Percentiles rank a stretch among this genome's conserved stretches.
Evolutionary conservation across 2,797 vertebrate species (phyloP).

Genomic region (Parauchenoglanis ngamensis): DNA sequence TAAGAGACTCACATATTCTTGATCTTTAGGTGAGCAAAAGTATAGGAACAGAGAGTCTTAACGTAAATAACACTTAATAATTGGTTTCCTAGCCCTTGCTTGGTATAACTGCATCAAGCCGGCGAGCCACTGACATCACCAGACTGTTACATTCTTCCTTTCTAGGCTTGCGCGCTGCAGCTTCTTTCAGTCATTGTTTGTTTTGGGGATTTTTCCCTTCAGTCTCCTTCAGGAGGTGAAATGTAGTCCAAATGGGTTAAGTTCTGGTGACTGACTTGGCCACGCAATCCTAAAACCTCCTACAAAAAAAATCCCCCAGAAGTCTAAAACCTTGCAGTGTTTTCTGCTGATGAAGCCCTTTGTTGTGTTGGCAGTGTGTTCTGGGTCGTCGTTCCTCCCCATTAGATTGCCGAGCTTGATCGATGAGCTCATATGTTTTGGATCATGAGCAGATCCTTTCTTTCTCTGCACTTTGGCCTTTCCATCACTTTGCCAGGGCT

Average conservation of each 20-base stretch:
- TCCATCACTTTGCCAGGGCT: not conserved
- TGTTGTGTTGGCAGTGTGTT: not conserved
- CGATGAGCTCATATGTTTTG: not conserved
- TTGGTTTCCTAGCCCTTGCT: not conserved
- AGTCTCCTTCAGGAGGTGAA: not conserved
- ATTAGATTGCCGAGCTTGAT: not conserved
- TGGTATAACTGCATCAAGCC: not conserved
- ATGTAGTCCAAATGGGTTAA: not conserved
- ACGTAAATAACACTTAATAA: not conserved
- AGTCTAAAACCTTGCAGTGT: not conserved
- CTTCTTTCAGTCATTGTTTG: not conserved
- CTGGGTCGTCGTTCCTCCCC: not conserved
- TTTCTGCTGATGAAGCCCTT: not conserved
- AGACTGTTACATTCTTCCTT: not conserved
- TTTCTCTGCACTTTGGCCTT: not conserved
- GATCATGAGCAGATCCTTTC: not conserved
- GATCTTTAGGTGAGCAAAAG: not conserved
- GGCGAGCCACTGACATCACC: not conserved
- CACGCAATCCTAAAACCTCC: too few species aligned
- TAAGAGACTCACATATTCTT: not conserved
- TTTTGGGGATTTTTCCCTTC: not conserved
- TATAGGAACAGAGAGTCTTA: not conserved
- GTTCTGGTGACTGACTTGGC: not conserved
- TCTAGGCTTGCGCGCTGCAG: too few species aligned
- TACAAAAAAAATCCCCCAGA: too few species aligned